Conservation (phyloP, 1,140 invertebrate genomes). For the Notospermus geniculatus region DNA sequence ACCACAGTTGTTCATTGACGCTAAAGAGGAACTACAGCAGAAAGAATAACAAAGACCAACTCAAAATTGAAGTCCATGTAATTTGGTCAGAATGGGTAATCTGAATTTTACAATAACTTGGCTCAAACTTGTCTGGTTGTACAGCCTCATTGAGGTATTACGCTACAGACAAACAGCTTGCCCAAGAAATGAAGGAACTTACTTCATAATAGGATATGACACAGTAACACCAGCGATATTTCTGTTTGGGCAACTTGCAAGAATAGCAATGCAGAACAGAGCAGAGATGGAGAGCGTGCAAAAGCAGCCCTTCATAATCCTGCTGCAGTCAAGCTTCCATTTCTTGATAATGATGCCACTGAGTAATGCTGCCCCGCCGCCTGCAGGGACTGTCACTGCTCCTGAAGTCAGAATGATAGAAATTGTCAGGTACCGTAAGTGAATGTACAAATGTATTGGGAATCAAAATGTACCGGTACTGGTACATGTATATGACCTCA, state of each 20-base stretch:
- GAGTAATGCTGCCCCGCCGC: slow-evolving; percentile 73
- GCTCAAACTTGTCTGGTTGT: too few species aligned
- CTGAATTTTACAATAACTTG: too few species aligned
- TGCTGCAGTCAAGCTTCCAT: slow-evolving; percentile 68
- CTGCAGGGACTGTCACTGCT: slow-evolving; percentile 70
- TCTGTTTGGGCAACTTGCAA: slow-evolving; percentile 72
- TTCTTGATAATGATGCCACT: slow-evolving; percentile 78
- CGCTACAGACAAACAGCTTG: too few species aligned
- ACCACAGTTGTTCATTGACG: slow-evolving; percentile 4
- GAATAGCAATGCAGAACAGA: slow-evolving; percentile 65
- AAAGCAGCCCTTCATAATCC: slow-evolving; percentile 75
- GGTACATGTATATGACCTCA: slow-evolving; percentile 79
- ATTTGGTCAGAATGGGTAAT: too few species aligned
- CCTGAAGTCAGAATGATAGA: slow-evolving; percentile 44
- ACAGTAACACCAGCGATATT: slow-evolving; percentile 72
- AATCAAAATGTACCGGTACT: slow-evolving; percentile 78
- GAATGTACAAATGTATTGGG: slow-evolving; percentile 79
- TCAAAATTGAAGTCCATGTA: too few species aligned
- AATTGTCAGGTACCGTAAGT: too few species aligned
- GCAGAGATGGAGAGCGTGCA: slow-evolving; percentile 63
- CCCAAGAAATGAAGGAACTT: too few species aligned
- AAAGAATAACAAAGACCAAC: too few species aligned
- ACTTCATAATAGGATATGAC: too few species aligned
- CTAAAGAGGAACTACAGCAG: too few species aligned
- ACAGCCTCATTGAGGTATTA: too few species aligned